Evolutionary conservation across 2,113 vertebrate genomes (phyloP), one percentile per base, ranked within the genome.

Genomic region (Clarias batrachus): DNA sequence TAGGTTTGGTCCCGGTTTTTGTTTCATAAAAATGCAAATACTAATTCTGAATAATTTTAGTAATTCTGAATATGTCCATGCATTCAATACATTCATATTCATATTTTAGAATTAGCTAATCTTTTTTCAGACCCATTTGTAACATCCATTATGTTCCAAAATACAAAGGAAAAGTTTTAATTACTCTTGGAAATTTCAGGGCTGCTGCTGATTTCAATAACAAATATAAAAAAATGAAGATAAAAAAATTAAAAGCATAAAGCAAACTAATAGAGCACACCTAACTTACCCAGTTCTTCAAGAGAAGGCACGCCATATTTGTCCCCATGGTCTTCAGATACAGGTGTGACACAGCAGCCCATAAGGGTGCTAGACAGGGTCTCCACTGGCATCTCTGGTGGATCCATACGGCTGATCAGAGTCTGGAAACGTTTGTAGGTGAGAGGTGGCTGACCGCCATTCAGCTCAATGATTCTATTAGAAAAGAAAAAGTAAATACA

Each of bases 351-450:
- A 14, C 94, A 95, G 81, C 83, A 81, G 0, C 93, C 94, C 94
- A 95, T 94, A 63, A 93, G 60, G 2, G 84, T n/a, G 56, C 92
- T 92, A 0, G 93, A 94, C 71, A 95, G 86, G 0, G 90, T 90
- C 88, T 95, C 94, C 62, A 92, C 93, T 0, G 94, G 95, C 94
- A 93, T 89, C 90, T 95, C 94, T 0, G 94, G 94, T 57, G 94
- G 95, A 78, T 95, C 94, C 91, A 95, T 89, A 4, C 93, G 93
- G 71, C 94, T 95, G 85, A 95, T 93, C 14, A 95, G 92, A 11
- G 94, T 94, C 91, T 95, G 95, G 93, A 95, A 95, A 88, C 94
- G 94, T 88, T 95, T 95, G 90, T 95, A 95, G 60, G 95, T 95
- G 68, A 95, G 93, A 19, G 94, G 94, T 73, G 95, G 94, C 91